Base-by-base conservation (phyloP, 1,140 invertebrate species). In the Gerris buenoi region DNA sequence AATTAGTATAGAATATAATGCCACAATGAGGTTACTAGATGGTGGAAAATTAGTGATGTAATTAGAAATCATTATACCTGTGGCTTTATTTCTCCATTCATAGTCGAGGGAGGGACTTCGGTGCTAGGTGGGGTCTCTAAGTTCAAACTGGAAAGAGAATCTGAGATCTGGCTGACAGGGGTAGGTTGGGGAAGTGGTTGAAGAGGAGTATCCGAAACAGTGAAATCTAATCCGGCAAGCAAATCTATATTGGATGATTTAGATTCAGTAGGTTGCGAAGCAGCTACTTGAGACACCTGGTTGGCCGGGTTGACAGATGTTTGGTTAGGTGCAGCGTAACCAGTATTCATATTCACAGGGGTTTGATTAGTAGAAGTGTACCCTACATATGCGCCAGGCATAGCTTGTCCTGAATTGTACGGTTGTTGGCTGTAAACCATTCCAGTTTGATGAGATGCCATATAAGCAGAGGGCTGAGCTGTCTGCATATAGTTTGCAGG, bases 201-300 rank as follows among this genome's bases (percentile, higher is more conserved):
- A 26, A 88, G 74, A 62, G 87, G 83, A 69, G 84, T 82, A 75
- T 88, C 82, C 76, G 85, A 82, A 63, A 89, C 81, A 68, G 82
- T 82, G 67, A 90, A 86, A 73, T 92, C 89, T 23, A 91, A 81
- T 63, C 87, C 89, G 1, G 88, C 84, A 1, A 91, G 74, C 29
- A 91, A 78, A 77, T 92, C 89, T 29, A 91, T 82, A 70, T 88
- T 87, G 0, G 85, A 81, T 15, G 75, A 81, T 14, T 65, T 46
- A 23, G 25, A 28, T 5, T 27, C 33, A 46, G n/a, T 26, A 3
- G 58, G n/a, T 23, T 66, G 65, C 26, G 3, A n/a, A 1, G 15
- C 13, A 23, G 58, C 2, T 23, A 23, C 25, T 59, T 23, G 25
- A 18, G 58, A 23, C 58, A 23, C 22, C 5, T 63, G 25, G 1